Evolutionary conservation across 37 sponge, comb jelly and placozoan genomes (phyloP), one percentile per base, ranked within the genome.

Genomic region (Amphimedon queenslandica): DNA sequence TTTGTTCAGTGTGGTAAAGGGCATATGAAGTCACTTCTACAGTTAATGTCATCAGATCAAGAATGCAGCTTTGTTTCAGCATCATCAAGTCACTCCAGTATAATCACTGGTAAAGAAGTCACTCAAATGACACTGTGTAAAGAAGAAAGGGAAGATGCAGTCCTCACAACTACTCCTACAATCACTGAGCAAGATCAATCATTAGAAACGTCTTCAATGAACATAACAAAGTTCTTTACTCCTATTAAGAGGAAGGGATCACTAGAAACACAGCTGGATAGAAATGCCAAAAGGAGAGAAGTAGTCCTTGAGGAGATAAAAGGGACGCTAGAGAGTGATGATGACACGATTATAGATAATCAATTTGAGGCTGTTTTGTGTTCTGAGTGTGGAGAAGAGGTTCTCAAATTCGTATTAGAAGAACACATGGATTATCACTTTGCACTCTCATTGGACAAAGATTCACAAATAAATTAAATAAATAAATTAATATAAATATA

Each of bases 361-460:
- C 51, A 47, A 47, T 47, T 47, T 47, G 51, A 13, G 13, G 51
- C 51, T 13, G 51, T 13, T 18, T 47, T 13, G 51, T 47, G 51
- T 13, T 13, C 51, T 47, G 51, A 18, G 51, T 47, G 51, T 47
- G 51, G 51, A 47, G 51, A 8, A 47, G 13, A 18, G 51, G 51
- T 47, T 8, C 13, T 13, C 13, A 13, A 13, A 47, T 47, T 8
- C 51, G 13, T 47, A n/a, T n/a, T n/a, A 13, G 51, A 8, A 60
- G 61, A 60, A n/a, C 61, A 60, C 27, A 6, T 60, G 5, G 61
- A 60, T n/a, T 60, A 60, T n/a, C 61, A 60, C 28, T 25, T 6
- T 25, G 61, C 61, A 25, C 5, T 60, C n/a, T n/a, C n/a, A n/a
- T n/a, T n/a, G n/a, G n/a, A n/a, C n/a, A n/a, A n/a, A n/a, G n/a